These are phyloP conservation scores for Rhorus exstirpatorius DNA, from an alignment of 2,888 invertebrate genomes.

Conservation along the genomic window DNA sequence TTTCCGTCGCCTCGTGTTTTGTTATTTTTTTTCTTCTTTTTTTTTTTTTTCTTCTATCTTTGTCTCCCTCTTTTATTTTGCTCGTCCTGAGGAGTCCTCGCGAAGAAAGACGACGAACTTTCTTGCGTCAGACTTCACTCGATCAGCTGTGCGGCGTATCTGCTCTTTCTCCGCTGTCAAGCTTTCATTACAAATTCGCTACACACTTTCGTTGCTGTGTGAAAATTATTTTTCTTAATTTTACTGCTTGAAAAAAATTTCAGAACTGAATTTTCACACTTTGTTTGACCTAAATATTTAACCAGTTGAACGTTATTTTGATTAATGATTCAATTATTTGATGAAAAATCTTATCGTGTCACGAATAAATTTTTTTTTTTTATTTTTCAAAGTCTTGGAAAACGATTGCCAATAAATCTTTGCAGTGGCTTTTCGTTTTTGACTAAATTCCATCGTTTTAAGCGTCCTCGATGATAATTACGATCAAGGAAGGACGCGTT, in stretches of 20 bases:
- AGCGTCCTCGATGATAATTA: too few relatives aligned
- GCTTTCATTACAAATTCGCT: not conserved
- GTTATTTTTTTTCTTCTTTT: not conserved
- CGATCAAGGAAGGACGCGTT: too few relatives aligned
- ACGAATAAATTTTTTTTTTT: too few relatives aligned
- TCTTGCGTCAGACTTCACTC: slow-evolving; percentile 48
- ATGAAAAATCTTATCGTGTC: too few relatives aligned
- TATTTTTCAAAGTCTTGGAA: too few relatives aligned
- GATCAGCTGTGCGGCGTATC: slow-evolving; percentile 36
- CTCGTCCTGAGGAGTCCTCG: slow-evolving; percentile 23
- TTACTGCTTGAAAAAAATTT: not conserved
- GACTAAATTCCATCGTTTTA: too few relatives aligned
- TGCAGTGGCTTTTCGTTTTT: too few relatives aligned
- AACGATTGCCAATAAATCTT: too few relatives aligned
- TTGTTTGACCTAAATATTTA: too few relatives aligned
- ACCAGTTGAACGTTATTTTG: too few relatives aligned
- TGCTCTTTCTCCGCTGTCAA: not conserved
- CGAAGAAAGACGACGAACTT: slow-evolving; percentile 38
- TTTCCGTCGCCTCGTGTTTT: too few relatives aligned
- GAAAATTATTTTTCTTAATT: not conserved
- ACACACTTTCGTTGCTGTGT: not conserved
- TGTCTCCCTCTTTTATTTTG: slow-evolving; percentile 2
- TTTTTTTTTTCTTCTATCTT: slow-evolving; percentile 5
- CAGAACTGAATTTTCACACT: not conserved
- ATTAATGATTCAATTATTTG: too few relatives aligned